Percentiles rank a stretch among this genome's conserved stretches.
These are phyloP conservation scores for Ferrisia virgata DNA, from an alignment of 2,888 invertebrate species.

Conservation along the genomic window DNA sequence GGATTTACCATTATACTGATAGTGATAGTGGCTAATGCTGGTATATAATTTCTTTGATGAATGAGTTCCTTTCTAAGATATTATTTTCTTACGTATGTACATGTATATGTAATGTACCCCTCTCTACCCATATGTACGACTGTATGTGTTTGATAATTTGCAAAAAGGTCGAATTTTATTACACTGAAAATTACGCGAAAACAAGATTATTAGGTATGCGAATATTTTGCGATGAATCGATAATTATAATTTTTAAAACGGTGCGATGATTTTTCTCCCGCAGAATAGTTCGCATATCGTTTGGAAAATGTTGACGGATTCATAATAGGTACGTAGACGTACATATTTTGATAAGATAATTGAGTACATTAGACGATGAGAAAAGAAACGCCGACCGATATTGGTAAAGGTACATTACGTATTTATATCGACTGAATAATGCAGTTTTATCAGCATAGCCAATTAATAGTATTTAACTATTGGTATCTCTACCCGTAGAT, in stretches of 20 bases:
- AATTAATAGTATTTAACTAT: neutral
- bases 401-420: no score
- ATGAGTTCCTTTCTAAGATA: neutral
- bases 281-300: neutral
- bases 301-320: neutral
- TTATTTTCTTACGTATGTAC: no score
- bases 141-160: neutral
- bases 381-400: neutral
- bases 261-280: no score
- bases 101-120: no score
- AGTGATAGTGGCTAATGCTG: neutral
- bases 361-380: neutral
- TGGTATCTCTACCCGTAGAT: neutral
- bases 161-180: neutral
- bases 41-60: neutral
- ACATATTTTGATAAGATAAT: neutral
- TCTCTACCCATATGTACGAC: no score
- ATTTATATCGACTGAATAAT: neutral
- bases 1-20: neutral
- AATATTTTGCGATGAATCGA: neutral
- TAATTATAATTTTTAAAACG: neutral
- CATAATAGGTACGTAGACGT: no score
- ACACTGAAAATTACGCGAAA: neutral
- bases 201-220: no score
- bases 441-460: neutral